phyloP scores from a whole-genome alignment of 2,797 vertebrate genomes.

The Oryzias sinensis region DNA sequence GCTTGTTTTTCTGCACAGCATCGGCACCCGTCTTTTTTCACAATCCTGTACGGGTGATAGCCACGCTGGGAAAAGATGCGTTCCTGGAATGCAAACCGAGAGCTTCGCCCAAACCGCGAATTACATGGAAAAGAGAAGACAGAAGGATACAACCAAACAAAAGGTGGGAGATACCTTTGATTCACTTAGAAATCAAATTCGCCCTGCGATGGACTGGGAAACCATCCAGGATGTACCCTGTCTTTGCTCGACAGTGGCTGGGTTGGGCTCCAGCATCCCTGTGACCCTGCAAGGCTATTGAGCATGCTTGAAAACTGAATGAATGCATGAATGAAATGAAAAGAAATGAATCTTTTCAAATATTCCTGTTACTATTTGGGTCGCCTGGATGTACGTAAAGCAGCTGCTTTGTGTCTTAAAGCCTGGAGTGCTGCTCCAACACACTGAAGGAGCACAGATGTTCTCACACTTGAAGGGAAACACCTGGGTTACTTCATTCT shows the following conservation, averaged over 20 bases:
- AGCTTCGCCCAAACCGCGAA: slow-evolving; percentile 89
- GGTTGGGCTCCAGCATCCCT: too few species aligned
- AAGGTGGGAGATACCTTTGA: slow-evolving; percentile 76
- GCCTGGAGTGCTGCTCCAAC: slow-evolving; percentile 3
- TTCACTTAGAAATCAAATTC: not conserved
- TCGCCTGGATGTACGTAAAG: too few species aligned
- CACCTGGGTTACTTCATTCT: slow-evolving; percentile 1
- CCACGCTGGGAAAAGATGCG: slow-evolving; percentile 88
- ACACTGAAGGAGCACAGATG: slow-evolving; percentile 2
- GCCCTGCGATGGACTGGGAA: too few species aligned
- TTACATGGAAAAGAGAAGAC: slow-evolving; percentile 91
- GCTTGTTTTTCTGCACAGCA: slow-evolving; percentile 72
- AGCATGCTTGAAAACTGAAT: not conserved
- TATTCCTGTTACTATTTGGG: not conserved
- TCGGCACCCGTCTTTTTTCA: slow-evolving; percentile 86
- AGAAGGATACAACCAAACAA: slow-evolving; percentile 75
- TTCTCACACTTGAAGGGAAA: slow-evolving; percentile 3
- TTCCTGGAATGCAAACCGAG: slow-evolving; percentile 88
- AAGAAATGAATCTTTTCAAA: slow-evolving; percentile 1
- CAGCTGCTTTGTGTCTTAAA: slow-evolving; percentile 4
- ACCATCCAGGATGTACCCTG: too few species aligned
- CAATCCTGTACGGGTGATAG: slow-evolving; percentile 84
- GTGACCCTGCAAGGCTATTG: too few species aligned
- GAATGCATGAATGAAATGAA: not conserved
- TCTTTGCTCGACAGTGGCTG: too few species aligned